These are phyloP conservation scores for Cancer borealis DNA, from an alignment of 2,888 invertebrate species.

Conservation along the genomic window DNA sequence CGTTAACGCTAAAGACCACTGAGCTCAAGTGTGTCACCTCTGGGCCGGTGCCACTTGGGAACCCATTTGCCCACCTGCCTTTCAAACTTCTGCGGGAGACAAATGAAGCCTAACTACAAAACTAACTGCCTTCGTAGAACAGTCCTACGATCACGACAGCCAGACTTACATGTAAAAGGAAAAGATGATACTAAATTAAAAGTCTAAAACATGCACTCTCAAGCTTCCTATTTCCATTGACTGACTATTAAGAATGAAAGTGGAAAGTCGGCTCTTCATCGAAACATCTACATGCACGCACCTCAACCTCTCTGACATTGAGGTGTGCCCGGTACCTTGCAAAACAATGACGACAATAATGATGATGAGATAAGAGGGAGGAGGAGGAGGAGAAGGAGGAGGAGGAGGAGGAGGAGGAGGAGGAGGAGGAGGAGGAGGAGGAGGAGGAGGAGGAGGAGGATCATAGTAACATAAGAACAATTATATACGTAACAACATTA, in stretches of 20 bases:
- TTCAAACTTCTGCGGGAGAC: background rate
- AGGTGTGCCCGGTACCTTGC: background rate
- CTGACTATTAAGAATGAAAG: too few relatives aligned
- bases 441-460: too few relatives aligned
- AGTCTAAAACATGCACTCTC: background rate
- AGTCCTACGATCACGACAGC: background rate
- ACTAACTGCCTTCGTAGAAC: background rate
- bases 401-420: too few relatives aligned
- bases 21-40: background rate
- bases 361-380: background rate
- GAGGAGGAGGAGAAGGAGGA: too few relatives aligned
- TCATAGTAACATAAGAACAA: too few relatives aligned
- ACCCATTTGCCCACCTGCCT: background rate
- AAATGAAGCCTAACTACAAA: background rate
- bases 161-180: background rate
- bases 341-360: background rate
- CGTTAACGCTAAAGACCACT: constrained; percentile 8
- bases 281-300: background rate
- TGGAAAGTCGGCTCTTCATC: background rate
- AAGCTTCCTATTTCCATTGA: too few relatives aligned
- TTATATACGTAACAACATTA: too few relatives aligned
- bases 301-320: background rate
- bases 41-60: background rate
- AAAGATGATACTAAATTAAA: background rate
- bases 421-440: too few relatives aligned